A percentile compares a stretch with the other conserved stretches of the same genome.
Conservation (phyloP, 2,888 invertebrate genomes). For the Herminia tarsipennalis region DNA sequence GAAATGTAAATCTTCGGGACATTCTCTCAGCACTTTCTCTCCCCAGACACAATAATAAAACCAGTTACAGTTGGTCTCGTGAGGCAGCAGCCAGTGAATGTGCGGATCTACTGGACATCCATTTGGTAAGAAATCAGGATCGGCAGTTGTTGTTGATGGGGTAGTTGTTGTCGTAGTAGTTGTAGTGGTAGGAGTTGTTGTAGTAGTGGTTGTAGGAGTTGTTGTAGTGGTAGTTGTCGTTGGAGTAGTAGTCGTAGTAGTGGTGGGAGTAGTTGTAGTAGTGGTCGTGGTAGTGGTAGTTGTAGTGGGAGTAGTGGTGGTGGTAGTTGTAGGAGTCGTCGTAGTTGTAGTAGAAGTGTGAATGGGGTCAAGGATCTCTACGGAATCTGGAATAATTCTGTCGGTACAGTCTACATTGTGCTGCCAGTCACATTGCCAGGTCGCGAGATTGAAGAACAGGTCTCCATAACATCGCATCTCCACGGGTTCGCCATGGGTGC, state of each 20-base stretch:
- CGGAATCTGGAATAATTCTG: no score
- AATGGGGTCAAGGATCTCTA: no score
- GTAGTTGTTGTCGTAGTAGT: neutral
- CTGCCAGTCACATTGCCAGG: conserved; percentile 86
- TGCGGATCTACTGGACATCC: conserved; percentile 68
- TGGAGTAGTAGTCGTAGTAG: neutral
- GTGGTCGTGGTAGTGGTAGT: neutral
- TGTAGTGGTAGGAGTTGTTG: neutral
- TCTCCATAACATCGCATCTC: conserved; percentile 85
- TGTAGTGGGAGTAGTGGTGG: neutral
- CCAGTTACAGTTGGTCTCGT: conserved; percentile 56
- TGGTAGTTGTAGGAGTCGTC: neutral
- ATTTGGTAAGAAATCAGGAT: conserved; percentile 42
- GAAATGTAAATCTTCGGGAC: no score
- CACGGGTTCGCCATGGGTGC: conserved; percentile 86
- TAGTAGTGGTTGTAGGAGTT: neutral
- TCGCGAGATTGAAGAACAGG: conserved; percentile 85
- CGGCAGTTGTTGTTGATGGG: no score
- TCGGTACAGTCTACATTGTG: conserved; percentile 86
- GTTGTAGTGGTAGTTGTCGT: neutral
- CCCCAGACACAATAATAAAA: conserved; percentile 76
- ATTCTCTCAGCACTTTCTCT: conserved; percentile 45
- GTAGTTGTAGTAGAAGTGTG: neutral
- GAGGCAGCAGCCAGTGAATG: conserved; percentile 67
- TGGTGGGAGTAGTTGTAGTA: neutral